Conservation (phyloP, 2,888 invertebrate species). For the Alitta virens region DNA sequence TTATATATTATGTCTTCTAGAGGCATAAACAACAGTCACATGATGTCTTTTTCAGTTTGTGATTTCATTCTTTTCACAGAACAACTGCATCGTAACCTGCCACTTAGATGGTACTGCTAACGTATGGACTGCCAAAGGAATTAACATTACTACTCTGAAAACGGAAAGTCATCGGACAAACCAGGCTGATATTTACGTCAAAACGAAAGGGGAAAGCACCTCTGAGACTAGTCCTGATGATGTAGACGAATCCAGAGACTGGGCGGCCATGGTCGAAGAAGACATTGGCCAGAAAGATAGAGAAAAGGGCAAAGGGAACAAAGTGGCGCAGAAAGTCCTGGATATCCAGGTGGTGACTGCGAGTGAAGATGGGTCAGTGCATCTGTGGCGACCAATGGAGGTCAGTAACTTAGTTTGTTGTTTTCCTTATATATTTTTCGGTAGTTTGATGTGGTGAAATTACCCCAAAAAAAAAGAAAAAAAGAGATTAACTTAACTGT, state of each 20-base stretch:
- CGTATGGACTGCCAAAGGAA: conserved; percentile 56
- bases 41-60: too few species aligned
- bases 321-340: too few species aligned
- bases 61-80: conserved; percentile 44
- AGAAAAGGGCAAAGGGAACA: conserved; percentile 16
- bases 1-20: too few species aligned
- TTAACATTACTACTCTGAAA: conserved; percentile 51
- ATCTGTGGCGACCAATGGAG: conserved; percentile 57
- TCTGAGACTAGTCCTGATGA: too few species aligned
- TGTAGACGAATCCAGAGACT: conserved; percentile 15
- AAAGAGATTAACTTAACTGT: too few species aligned
- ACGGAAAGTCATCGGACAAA: conserved; percentile 50
- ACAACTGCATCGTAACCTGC: conserved; percentile 54
- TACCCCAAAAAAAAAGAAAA: too few species aligned
- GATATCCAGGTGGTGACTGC: conserved; percentile 54
- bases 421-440: too few species aligned
- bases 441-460: too few species aligned
- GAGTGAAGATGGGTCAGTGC: conserved; percentile 50
- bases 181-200: conserved; percentile 45
- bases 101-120: conserved; percentile 52
- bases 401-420: too few species aligned
- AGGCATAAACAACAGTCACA: too few species aligned
- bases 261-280: conserved; percentile 27
- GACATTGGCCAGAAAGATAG: too few species aligned
- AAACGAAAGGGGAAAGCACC: too few species aligned